Evolutionary conservation across 2,888 invertebrate species (phyloP).

Genomic region (Microctonus aethiopoides): DNA sequence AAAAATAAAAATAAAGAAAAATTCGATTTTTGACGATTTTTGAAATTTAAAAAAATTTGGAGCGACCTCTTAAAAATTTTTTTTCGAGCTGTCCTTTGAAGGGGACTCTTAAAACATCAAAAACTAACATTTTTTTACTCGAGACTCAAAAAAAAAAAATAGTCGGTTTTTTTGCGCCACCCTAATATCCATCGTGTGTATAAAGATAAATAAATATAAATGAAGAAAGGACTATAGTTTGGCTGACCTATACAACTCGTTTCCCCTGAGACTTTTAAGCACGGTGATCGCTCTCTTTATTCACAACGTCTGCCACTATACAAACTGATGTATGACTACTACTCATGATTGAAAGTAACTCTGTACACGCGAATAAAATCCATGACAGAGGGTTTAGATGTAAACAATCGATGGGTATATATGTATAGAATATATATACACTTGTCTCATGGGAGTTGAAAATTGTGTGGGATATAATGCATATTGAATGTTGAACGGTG

Average conservation of each 20-base stretch:
- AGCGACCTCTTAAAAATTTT: too few relatives aligned
- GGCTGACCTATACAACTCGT: constrained; percentile 12
- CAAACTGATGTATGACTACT: constrained; percentile 55
- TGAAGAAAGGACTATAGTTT: background rate
- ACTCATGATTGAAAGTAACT: constrained; percentile 57
- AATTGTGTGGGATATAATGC: background rate
- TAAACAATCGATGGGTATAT: background rate
- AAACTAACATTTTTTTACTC: too few relatives aligned
- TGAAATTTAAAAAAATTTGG: too few relatives aligned
- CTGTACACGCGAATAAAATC: constrained; percentile 37
- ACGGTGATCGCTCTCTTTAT: background rate
- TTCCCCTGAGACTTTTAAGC: constrained; percentile 38
- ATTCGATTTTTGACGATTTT: too few relatives aligned
- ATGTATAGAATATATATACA: too few relatives aligned
- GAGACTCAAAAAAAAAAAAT: too few relatives aligned
- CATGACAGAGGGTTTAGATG: constrained; percentile 9
- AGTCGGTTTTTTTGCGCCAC: too few relatives aligned
- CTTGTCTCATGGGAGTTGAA: constrained; percentile 6
- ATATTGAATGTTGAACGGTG: constrained; percentile 7
- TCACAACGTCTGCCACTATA: constrained; percentile 27
- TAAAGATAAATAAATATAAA: too few relatives aligned
- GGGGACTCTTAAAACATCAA: too few relatives aligned
- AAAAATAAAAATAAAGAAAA: too few relatives aligned
- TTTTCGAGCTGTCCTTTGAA: too few relatives aligned
- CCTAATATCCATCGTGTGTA: too few relatives aligned